Percentiles rank a stretch among this genome's conserved stretches.
Conservation (phyloP, 2,113 vertebrate genomes). For the Perca schrenkii region DNA sequence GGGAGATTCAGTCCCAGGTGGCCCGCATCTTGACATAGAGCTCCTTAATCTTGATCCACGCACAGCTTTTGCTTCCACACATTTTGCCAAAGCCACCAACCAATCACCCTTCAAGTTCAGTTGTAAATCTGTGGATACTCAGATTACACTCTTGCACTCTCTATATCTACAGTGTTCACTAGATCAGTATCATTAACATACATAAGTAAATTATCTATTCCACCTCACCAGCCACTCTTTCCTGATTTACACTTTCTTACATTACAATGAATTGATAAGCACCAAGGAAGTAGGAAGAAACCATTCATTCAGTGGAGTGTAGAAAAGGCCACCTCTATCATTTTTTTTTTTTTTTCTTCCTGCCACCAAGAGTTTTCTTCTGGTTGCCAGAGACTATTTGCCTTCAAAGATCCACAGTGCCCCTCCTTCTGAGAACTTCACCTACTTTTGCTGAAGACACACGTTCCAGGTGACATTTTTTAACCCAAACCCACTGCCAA, state of each 20-base stretch:
- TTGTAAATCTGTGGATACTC: slow-evolving; percentile 19
- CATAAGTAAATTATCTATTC: slow-evolving; percentile 12
- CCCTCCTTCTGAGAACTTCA: slow-evolving; percentile 48
- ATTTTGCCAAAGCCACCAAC: slow-evolving; percentile 52
- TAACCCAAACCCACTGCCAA: slow-evolving; percentile 73
- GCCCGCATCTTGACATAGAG: slow-evolving; percentile 84
- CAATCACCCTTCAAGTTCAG: slow-evolving; percentile 15
- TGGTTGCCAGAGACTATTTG: slow-evolving; percentile 23
- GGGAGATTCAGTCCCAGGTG: slow-evolving; percentile 90
- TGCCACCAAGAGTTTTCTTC: slow-evolving; percentile 23
- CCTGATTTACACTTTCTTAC: slow-evolving; percentile 18
- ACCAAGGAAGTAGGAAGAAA: slow-evolving; percentile 25
- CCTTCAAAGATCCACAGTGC: slow-evolving; percentile 43
- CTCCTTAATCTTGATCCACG: slow-evolving; percentile 10
- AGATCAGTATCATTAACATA: slow-evolving; percentile 26
- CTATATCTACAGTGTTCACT: not conserved
- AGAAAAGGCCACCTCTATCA: slow-evolving; percentile 16
- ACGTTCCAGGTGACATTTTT: slow-evolving; percentile 52
- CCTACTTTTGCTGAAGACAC: slow-evolving; percentile 37
- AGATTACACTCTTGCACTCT: not conserved
- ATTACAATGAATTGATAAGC: not conserved
- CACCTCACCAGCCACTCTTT: slow-evolving; percentile 18
- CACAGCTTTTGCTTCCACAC: slow-evolving; percentile 40
- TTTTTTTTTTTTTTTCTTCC: not conserved
- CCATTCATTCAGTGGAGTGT: slow-evolving; percentile 1